Evolutionary conservation across 2,113 vertebrate species (phyloP), one percentile per base, ranked within the genome.

Genomic region (Lasiurus cinereus): DNA sequence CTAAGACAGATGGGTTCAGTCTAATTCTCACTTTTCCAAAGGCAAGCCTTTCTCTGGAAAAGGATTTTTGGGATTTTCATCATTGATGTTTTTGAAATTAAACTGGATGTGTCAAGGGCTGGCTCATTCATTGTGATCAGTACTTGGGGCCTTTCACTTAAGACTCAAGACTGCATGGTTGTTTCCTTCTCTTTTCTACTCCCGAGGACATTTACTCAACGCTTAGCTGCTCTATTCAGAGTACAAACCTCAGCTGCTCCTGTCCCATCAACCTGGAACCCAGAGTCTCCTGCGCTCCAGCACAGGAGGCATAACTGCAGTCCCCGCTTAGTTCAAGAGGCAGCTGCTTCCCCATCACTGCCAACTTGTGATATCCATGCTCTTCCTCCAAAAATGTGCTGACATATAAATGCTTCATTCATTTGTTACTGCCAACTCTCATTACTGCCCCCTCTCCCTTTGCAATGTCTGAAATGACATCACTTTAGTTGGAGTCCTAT

Each of bases 31-130:
- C 29, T 83, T 69, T 78, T 46, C 72, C 31, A 62, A 9, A 79
- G 48, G 64, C 21, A 66, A 83, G 24, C 15, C 52, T 80, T 24
- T 89, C 46, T 62, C 79, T 79, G 14, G 83, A 91, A 29, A 91
- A 90, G 24, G 33, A 52, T 39, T 89, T 52, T 83, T 33, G 87
- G 33, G 56, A 69, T 66, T 92, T 94, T 43, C 62, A 73, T 54
- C 27, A 85, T 85, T 70, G 36, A 33, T 50, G 36, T 31, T 94
- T 88, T 73, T 90, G 66, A 87, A 77, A 79, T 69, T 90, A 79
- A 90, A 39, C 7, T 29, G 29, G 43, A n/a, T 87, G 46, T 80
- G 43, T 79, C 3, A 22, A 56, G 31, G 36, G 50, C n/a, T 72
- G 29, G 33, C 39, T 56, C 70, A 36, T 21, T 83, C 56, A 87